Conservation (phyloP, 1,140 invertebrate species). For the Hylyphantes graminicola region DNA sequence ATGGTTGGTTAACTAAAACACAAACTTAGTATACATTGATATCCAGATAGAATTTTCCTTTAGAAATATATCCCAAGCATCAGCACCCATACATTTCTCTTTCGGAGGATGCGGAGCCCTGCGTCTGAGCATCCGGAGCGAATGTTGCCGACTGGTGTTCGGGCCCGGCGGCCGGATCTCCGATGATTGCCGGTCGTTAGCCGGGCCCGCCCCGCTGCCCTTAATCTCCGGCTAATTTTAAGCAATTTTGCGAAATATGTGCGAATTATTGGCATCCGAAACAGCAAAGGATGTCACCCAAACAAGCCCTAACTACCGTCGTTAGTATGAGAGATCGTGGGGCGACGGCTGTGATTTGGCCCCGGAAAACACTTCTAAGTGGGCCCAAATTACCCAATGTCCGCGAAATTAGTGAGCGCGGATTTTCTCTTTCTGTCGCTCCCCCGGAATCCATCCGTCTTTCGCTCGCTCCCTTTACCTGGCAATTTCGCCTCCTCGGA, state of each 20-base stretch:
- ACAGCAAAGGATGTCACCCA: constrained; percentile 47
- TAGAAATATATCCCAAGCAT: no score
- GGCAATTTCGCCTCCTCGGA: neutral
- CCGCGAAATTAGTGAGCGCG: constrained; percentile 53
- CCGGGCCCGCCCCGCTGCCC: constrained; percentile 37
- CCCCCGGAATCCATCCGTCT: constrained; percentile 23
- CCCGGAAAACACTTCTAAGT: constrained; percentile 45
- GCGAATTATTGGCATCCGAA: constrained; percentile 54
- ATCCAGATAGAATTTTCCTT: no score
- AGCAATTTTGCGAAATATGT: constrained; percentile 59
- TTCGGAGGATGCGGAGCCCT: neutral
- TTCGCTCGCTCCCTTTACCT: constrained; percentile 16
- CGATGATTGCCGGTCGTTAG: constrained; percentile 56
- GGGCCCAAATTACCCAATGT: constrained; percentile 57
- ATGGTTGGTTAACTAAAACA: no score
- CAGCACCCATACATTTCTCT: no score
- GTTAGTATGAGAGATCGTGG: constrained; percentile 40
- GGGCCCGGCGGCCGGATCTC: constrained; percentile 8
- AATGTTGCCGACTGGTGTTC: constrained; percentile 44
- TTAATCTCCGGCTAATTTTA: constrained; percentile 57
- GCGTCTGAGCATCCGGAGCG: constrained; percentile 22
- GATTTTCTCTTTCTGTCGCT: constrained; percentile 29
- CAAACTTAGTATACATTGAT: no score
- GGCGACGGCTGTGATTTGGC: constrained; percentile 38
- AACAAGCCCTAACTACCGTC: constrained; percentile 57